Percentiles rank a stretch among this genome's conserved stretches.
Conservation (phyloP, 2,797 vertebrate genomes). For the Xiphorhynchus erythropygius region DNA sequence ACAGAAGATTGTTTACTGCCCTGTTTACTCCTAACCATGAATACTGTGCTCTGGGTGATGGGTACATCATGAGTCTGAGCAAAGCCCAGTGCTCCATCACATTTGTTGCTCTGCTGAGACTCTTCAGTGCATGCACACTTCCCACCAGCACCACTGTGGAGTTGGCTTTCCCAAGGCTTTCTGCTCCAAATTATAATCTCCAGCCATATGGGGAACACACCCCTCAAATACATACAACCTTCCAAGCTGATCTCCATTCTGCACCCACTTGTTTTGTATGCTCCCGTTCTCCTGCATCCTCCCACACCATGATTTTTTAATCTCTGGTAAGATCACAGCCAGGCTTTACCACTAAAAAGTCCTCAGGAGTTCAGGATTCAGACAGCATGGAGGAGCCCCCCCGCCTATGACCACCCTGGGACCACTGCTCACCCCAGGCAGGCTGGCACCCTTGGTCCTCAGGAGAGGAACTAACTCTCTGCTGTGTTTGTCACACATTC, state of each 20-base stretch:
- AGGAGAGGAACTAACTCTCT: background rate
- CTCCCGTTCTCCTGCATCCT: background rate
- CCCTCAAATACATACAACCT: background rate
- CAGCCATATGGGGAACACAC: accelerated
- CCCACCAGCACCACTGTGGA: background rate
- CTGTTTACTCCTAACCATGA: background rate
- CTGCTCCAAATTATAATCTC: background rate
- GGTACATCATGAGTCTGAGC: background rate
- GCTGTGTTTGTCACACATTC: background rate
- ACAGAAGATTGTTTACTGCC: background rate
- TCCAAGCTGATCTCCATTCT: background rate
- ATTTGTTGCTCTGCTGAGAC: background rate
- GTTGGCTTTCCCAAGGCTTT: background rate
- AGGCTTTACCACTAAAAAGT: background rate
- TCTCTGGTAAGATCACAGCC: background rate
- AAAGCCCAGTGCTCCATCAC: accelerated
- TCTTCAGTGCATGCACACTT: accelerated
- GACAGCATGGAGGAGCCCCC: accelerated
- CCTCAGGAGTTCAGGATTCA: background rate
- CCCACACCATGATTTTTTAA: accelerated
- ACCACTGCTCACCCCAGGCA: background rate
- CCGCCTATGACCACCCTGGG: background rate
- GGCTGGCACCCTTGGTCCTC: background rate
- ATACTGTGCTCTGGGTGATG: background rate
- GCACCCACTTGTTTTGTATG: background rate